Percentiles rank a stretch among this genome's conserved stretches.
phyloP scores from a whole-genome alignment of 2,888 invertebrate species.

The Diaphora mendica region DNA sequence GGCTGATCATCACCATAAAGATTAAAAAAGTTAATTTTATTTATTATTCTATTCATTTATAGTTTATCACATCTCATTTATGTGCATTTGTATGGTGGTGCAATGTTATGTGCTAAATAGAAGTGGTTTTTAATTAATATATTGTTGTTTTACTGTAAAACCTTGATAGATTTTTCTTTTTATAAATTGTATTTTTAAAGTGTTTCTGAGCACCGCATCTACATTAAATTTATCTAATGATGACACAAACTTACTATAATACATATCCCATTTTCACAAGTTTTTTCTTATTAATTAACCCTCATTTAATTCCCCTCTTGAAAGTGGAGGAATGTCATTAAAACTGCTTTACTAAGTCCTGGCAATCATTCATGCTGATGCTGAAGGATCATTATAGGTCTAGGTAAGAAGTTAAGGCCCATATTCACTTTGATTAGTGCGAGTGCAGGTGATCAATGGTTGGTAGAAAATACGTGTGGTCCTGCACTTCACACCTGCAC shows the following conservation, averaged over 20 bases:
- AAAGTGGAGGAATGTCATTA: too few relatives aligned
- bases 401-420: too few relatives aligned
- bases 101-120: slow-evolving; percentile 63
- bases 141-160: slow-evolving; percentile 34
- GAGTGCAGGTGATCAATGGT: too few relatives aligned
- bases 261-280: background rate
- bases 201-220: background rate
- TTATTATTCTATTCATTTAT: slow-evolving; percentile 52
- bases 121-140: slow-evolving; percentile 57
- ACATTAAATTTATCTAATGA: background rate
- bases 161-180: background rate
- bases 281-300: background rate
- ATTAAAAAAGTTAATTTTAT: slow-evolving; percentile 63
- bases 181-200: background rate
- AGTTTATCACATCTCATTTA: slow-evolving; percentile 58
- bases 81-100: slow-evolving; percentile 64
- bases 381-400: too few relatives aligned
- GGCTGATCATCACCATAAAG: slow-evolving; percentile 87
- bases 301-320: too few relatives aligned
- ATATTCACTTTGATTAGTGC: too few relatives aligned
- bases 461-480: too few relatives aligned
- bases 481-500: too few relatives aligned
- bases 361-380: too few relatives aligned
- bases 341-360: too few relatives aligned
- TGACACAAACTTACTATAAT: background rate